These are phyloP conservation scores for Falco rusticolus DNA, from an alignment of 2,797 vertebrate species.

Conservation along the genomic window DNA sequence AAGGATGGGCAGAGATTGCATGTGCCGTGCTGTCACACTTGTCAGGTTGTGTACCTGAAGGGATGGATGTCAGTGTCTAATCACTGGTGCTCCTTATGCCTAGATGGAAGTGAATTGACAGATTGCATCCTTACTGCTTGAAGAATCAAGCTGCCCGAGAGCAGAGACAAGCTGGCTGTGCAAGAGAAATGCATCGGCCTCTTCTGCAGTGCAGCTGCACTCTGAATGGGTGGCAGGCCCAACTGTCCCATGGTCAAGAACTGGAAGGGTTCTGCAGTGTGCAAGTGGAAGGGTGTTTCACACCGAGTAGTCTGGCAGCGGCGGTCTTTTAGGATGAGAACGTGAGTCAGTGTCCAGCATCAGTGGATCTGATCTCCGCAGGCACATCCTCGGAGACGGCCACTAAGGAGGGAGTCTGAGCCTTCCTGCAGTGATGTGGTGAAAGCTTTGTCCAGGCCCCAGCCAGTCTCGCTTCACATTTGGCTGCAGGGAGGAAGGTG, in stretches of 20 bases:
- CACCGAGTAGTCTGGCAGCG: rapidly evolving
- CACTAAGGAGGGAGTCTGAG: rapidly evolving
- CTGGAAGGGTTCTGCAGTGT: not conserved
- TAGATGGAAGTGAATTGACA: not conserved
- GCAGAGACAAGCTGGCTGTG: not conserved
- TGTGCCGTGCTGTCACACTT: rapidly evolving
- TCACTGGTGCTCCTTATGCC: not conserved
- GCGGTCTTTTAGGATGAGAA: not conserved
- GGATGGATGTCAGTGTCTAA: not conserved
- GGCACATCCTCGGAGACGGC: not conserved
- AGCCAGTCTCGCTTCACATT: rapidly evolving
- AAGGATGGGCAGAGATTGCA: not conserved
- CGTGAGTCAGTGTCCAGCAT: not conserved
- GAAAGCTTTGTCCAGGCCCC: not conserved
- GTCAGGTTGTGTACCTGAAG: not conserved
- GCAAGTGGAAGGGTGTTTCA: not conserved
- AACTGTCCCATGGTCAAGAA: not conserved
- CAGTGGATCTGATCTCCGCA: not conserved
- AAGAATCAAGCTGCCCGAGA: not conserved
- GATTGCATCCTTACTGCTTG: not conserved
- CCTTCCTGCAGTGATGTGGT: rapidly evolving
- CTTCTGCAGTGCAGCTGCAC: not conserved
- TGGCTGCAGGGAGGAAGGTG: not conserved
- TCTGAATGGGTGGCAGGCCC: rapidly evolving
- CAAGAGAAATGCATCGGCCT: not conserved